Conservation (phyloP, 2,113 vertebrate species). For the Bufo gargarizans region DNA sequence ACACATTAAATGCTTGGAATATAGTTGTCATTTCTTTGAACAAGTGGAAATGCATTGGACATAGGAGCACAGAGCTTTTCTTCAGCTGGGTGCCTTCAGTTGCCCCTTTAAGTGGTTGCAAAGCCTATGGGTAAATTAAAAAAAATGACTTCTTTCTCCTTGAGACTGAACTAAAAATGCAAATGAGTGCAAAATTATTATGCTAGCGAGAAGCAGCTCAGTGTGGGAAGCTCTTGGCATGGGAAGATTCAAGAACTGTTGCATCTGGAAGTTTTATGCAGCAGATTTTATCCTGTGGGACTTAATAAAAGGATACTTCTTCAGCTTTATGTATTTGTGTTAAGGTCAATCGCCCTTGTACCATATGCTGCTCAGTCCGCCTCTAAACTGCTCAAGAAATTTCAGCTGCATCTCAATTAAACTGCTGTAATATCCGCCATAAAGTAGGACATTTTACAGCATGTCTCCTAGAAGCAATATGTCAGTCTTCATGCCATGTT, state of each 20-base stretch:
- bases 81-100: background rate
- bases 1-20: too few species aligned
- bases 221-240: slow-evolving; percentile 63
- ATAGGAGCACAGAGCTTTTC: background rate
- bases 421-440: background rate
- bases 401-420: slow-evolving; percentile 15
- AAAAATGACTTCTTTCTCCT: slow-evolving; percentile 58
- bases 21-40: too few species aligned
- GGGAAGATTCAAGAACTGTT: slow-evolving; percentile 65
- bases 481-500: background rate
- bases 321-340: slow-evolving; percentile 36
- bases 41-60: background rate
- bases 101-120: background rate
- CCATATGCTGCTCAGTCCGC: slow-evolving; percentile 22
- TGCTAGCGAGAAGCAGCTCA: slow-evolving; percentile 62
- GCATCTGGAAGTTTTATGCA: slow-evolving; percentile 65
- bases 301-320: slow-evolving; percentile 69
- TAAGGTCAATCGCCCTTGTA: slow-evolving; percentile 14
- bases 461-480: slow-evolving; percentile 2
- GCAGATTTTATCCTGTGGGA: slow-evolving; percentile 70
- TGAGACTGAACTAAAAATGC: slow-evolving; percentile 59
- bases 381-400: background rate
- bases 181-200: slow-evolving; percentile 64
- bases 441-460: background rate
- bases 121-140: slow-evolving; percentile 57